These are phyloP conservation scores for Eumerus sabulonum DNA, from an alignment of 2,888 invertebrate genomes.

Conservation along the genomic window DNA sequence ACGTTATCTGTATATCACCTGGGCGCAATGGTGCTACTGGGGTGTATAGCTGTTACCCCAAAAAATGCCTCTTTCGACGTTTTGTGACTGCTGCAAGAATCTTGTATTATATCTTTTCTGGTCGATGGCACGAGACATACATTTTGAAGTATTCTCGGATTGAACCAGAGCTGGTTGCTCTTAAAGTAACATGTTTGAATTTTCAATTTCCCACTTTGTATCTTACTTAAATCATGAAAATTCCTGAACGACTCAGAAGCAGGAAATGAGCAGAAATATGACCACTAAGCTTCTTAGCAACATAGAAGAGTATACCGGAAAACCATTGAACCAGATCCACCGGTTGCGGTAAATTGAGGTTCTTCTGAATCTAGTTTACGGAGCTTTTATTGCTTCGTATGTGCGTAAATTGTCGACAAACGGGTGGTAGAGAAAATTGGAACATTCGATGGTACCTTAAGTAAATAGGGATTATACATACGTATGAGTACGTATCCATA, in stretches of 20 bases:
- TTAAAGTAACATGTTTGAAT: constrained; percentile 10
- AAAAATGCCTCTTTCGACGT: no score
- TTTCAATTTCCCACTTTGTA: background rate
- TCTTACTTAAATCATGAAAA: constrained; percentile 4
- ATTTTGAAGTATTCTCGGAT: no score
- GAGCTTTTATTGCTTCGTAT: constrained; percentile 3
- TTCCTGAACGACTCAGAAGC: constrained; percentile 3
- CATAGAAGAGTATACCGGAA: constrained; percentile 3
- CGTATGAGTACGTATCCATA: no score
- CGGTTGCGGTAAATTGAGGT: background rate
- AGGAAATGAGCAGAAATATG: background rate
- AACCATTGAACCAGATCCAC: constrained; percentile 18
- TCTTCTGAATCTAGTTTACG: constrained; percentile 1
- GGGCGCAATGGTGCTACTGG: background rate
- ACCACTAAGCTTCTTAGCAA: constrained; percentile 12
- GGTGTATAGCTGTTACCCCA: no score
- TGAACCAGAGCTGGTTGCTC: background rate
- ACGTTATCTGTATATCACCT: background rate
- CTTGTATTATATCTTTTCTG: no score
- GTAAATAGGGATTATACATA: no score
- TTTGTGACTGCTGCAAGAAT: no score
- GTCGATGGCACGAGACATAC: no score
- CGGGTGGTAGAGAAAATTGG: background rate
- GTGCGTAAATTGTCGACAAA: background rate
- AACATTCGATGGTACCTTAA: background rate